Evolutionary conservation across 1,140 invertebrate species (phyloP).

Genomic region (Lysiphlebus fabarum): DNA sequence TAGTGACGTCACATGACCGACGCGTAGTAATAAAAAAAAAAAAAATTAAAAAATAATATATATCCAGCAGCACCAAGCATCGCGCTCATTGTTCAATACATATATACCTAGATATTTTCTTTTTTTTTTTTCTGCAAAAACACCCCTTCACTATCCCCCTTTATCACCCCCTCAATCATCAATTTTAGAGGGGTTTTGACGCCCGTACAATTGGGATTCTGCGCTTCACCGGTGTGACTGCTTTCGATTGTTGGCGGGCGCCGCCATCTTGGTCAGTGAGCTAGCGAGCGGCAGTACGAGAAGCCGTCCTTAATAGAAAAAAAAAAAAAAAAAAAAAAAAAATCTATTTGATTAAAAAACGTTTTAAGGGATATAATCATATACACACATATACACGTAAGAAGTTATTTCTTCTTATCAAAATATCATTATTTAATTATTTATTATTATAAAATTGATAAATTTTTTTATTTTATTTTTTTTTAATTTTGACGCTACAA

Average conservation of each 20-base stretch:
- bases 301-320: constrained; percentile 38
- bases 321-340: too few relatives aligned
- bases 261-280: constrained; percentile 51
- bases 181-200: background rate
- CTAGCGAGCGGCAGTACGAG: constrained; percentile 49
- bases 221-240: constrained; percentile 30
- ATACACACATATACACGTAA: constrained; percentile 20
- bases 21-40: constrained; percentile 10
- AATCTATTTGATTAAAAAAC: constrained; percentile 16
- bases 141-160: background rate
- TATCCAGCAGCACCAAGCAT: background rate
- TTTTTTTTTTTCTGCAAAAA: background rate
- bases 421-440: too few relatives aligned
- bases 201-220: constrained; percentile 22
- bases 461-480: constrained; percentile 16
- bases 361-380: constrained; percentile 16
- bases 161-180: background rate
- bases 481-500: too few relatives aligned
- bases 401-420: too few relatives aligned
- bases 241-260: constrained; percentile 53
- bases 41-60: too few relatives aligned
- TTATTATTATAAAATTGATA: constrained; percentile 40
- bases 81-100: constrained; percentile 1
- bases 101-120: background rate
- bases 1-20: background rate